Evolutionary conservation across 2,888 invertebrate species (phyloP).

Genomic region (Andrena minutula): DNA sequence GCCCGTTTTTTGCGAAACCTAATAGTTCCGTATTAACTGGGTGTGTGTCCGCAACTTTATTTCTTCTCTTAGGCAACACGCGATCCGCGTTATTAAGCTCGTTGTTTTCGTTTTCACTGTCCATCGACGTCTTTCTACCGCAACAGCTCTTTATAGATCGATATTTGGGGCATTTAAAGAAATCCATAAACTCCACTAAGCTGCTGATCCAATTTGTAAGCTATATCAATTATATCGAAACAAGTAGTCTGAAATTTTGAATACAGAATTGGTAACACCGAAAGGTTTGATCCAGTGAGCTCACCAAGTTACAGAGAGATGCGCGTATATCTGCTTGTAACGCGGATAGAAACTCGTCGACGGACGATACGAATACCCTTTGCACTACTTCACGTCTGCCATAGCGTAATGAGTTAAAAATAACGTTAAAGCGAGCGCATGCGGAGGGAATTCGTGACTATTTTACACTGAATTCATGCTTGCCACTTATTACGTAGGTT

Average conservation of each 20-base stretch:
- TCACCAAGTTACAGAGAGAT: slow-evolving; percentile 44
- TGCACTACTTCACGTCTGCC: slow-evolving; percentile 53
- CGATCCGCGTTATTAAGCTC: slow-evolving; percentile 33
- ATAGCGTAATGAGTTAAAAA: slow-evolving; percentile 66
- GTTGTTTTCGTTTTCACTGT: slow-evolving; percentile 36
- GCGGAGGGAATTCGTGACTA: slow-evolving; percentile 44
- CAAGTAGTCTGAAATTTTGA: not conserved
- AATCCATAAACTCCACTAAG: slow-evolving; percentile 56
- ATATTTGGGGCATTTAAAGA: slow-evolving; percentile 53
- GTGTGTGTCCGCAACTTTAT: slow-evolving; percentile 28
- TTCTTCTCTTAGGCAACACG: slow-evolving; percentile 31
- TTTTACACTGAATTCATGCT: slow-evolving; percentile 22
- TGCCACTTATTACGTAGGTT: not conserved
- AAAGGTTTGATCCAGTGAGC: slow-evolving; percentile 5
- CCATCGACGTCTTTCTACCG: slow-evolving; percentile 33
- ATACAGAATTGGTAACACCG: not conserved
- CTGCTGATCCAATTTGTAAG: slow-evolving; percentile 10
- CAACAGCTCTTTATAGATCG: slow-evolving; percentile 51
- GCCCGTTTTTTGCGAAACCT: slow-evolving; percentile 18
- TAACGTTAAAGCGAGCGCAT: slow-evolving; percentile 55
- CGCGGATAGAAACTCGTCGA: slow-evolving; percentile 25
- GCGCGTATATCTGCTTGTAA: slow-evolving; percentile 8
- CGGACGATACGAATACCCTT: slow-evolving; percentile 39
- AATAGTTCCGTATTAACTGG: slow-evolving; percentile 21
- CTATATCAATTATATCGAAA: not conserved